Base-by-base conservation (phyloP, 2,888 invertebrate species). In the Ophion obscuratus region DNA sequence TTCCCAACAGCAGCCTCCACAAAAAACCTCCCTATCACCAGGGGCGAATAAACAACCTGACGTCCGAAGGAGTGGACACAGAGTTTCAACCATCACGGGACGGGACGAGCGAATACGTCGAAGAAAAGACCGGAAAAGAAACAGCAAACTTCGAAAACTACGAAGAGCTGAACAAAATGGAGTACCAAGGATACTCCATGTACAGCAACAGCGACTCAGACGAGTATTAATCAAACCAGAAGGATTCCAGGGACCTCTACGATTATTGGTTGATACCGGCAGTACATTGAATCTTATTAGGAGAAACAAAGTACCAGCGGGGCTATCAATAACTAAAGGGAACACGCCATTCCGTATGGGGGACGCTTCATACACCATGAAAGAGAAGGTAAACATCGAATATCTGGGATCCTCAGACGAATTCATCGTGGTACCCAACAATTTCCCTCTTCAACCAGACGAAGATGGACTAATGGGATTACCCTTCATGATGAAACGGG, bases 61-160 rank as follows among this genome's bases (percentile, higher is more conserved):
- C 27, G 27, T n/a, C 68, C 3, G 47, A 76, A 76, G 47, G 24
- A 14, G 36, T 3, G 9, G 6, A 4, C 67, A 77, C 59, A 14
- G 77, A 40, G 9, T 59, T 0, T 59, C 68, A 20, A 59, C 40
- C 14, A 20, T 68, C 59, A n/a, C 59, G 57, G 27, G 7, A 40
- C 36, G 59, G 17, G 9, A 53, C 2, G 68, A 67, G 24, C 68
- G 77, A 77, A 31, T 11, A 27, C 20, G 5, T 1, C 20, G 77
- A 77, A 59, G 77, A 40, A 59, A 67, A 24, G 27, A 77, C 7
- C 57, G 67, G 59, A 68, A 77, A 40, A 40, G 31, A 40, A 40
- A 40, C 40, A 20, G 76, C 14, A 70, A 70, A 53, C 70, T 70
- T 27, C 70, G 70, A 53, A 70, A 70, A 70, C 7, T 70, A 70